phyloP scores from a whole-genome alignment of 2,113 vertebrate genomes.

The Apistogramma diplotaenia region DNA sequence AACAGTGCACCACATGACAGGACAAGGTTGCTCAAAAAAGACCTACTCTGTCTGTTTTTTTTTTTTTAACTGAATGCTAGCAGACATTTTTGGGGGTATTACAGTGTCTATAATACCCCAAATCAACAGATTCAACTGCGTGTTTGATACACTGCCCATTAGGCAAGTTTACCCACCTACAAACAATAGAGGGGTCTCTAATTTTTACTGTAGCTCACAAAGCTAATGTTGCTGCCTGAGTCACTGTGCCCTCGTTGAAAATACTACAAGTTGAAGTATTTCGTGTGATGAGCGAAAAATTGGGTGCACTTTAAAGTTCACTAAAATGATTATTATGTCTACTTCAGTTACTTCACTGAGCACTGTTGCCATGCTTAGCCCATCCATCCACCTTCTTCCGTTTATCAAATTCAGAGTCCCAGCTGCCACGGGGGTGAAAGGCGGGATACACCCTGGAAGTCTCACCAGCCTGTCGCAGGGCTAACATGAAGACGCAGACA shows the following conservation, averaged over 20 bases:
- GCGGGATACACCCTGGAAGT: too few relatives aligned
- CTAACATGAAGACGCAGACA: too few relatives aligned
- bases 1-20: not conserved
- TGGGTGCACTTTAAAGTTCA: not conserved
- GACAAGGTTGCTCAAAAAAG: constrained; percentile 49
- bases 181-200: too few relatives aligned
- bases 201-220: too few relatives aligned
- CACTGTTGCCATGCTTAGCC: not conserved
- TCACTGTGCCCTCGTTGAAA: not conserved
- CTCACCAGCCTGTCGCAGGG: too few relatives aligned
- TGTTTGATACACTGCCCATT: too few relatives aligned
- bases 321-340: not conserved
- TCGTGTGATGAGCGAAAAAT: not conserved
- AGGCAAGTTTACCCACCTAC: too few relatives aligned
- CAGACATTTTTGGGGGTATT: not conserved
- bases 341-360: not conserved
- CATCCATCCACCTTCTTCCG: too few relatives aligned
- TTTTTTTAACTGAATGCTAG: not conserved
- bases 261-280: not conserved
- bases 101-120: not conserved
- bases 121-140: not conserved
- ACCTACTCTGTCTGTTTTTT: not conserved
- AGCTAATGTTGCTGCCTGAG: not conserved
- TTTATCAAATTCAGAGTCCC: too few relatives aligned
- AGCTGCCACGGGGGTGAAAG: too few relatives aligned